These are phyloP conservation scores for Drosophila borealis DNA, from an alignment of 2,888 invertebrate genomes.

Conservation along the genomic window DNA sequence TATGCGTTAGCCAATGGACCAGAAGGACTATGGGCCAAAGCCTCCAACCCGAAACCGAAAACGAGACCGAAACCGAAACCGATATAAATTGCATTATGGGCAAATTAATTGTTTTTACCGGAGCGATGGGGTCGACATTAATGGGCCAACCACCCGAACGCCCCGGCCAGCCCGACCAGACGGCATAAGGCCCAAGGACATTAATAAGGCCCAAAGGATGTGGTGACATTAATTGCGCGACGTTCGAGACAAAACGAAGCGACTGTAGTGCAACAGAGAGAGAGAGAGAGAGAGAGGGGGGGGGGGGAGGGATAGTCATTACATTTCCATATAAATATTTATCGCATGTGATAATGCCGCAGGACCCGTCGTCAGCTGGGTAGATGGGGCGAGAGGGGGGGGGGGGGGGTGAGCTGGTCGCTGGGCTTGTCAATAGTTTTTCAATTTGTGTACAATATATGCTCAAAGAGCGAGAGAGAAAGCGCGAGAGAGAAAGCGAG, in stretches of 20 bases:
- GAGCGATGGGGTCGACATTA: conserved; percentile 59
- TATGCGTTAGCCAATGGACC: conserved; percentile 32
- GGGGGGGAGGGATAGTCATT: conserved; percentile 58
- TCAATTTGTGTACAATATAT: conserved; percentile 68
- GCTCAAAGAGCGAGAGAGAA: background rate
- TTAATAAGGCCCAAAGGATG: conserved; percentile 81
- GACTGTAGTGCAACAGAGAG: background rate
- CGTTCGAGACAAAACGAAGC: conserved; percentile 41
- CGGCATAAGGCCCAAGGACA: conserved; percentile 66
- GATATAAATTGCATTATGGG: conserved; percentile 81
- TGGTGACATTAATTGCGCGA: conserved; percentile 80
- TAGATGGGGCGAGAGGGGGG: background rate
- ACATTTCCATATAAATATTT: conserved; percentile 81
- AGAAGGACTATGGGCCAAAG: conserved; percentile 20
- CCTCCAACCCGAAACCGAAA: conserved; percentile 11
- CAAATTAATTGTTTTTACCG: conserved; percentile 80
- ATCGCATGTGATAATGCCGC: conserved; percentile 78
- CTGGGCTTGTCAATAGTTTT: conserved; percentile 72
- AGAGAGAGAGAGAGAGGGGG: background rate
- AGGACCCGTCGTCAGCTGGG: conserved; percentile 13
- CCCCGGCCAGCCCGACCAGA: conserved; percentile 10
- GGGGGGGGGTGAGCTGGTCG: background rate
- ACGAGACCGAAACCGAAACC: conserved; percentile 58
- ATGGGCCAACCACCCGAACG: conserved; percentile 47
- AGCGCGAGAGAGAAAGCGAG: background rate